phyloP scores from a whole-genome alignment of 2,888 invertebrate species.

The Lamellibrachia satsuma region DNA sequence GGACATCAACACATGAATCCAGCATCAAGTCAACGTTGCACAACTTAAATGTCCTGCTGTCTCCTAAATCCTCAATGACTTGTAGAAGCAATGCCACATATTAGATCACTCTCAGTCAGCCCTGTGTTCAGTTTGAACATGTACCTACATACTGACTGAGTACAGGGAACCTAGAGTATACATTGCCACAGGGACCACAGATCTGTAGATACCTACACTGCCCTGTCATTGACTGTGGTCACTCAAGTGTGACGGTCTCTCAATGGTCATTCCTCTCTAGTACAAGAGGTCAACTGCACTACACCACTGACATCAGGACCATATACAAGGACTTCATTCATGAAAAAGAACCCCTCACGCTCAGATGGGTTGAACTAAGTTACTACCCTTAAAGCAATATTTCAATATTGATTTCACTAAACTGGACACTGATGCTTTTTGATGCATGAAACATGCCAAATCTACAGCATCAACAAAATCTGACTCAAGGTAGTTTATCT shows the following conservation, averaged over 20 bases:
- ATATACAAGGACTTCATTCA: background rate
- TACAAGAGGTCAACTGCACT: background rate
- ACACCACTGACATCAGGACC: background rate
- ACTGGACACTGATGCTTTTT: background rate
- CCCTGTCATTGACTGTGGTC: background rate
- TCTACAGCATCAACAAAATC: background rate
- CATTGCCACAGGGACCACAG: background rate
- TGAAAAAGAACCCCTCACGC: background rate
- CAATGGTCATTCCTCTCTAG: background rate
- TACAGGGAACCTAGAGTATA: background rate
- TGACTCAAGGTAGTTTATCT: background rate
- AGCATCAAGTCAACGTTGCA: background rate
- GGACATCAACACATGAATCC: background rate
- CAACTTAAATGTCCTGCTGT: background rate
- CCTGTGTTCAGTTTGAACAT: background rate
- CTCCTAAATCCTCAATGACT: background rate
- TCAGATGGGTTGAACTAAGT: background rate
- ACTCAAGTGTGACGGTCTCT: background rate
- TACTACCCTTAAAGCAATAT: background rate
- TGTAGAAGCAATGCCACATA: background rate
- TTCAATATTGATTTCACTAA: background rate
- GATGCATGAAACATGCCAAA: background rate
- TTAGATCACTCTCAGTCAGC: background rate
- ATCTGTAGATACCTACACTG: background rate
- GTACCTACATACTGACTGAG: background rate